Conservation (phyloP, 1,140 invertebrate species). For the Augochlora pura region DNA sequence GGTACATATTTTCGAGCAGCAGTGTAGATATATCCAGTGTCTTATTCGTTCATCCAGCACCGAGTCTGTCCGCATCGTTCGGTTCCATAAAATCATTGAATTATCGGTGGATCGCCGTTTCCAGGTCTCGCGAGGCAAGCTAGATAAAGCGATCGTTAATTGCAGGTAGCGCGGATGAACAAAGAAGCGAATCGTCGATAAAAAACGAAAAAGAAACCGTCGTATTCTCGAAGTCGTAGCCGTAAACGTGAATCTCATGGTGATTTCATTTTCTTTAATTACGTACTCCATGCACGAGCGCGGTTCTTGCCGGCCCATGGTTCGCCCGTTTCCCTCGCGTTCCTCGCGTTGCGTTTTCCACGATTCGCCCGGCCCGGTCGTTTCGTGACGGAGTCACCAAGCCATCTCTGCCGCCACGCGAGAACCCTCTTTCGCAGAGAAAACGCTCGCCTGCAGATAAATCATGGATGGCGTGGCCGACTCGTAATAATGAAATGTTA, state of each 20-base stretch:
- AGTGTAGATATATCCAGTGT: too few relatives aligned
- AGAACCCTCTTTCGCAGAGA: constrained; percentile 19
- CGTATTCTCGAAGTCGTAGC: background rate
- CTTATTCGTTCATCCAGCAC: too few relatives aligned
- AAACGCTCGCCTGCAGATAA: constrained; percentile 36
- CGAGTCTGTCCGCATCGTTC: too few relatives aligned
- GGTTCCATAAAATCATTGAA: too few relatives aligned
- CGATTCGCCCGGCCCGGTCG: too few relatives aligned
- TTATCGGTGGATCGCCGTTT: background rate
- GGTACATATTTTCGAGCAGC: too few relatives aligned
- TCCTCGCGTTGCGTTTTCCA: background rate
- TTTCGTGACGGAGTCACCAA: too few relatives aligned
- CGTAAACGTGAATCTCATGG: constrained; percentile 10
- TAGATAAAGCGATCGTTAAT: background rate
- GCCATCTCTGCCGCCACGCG: background rate
- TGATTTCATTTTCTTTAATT: constrained; percentile 25
- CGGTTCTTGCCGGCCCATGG: background rate
- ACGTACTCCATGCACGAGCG: constrained; percentile 1
- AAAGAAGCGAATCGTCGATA: too few relatives aligned
- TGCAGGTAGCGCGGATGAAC: background rate
- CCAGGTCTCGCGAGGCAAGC: background rate
- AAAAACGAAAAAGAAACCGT: background rate
- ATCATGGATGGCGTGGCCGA: constrained; percentile 31
- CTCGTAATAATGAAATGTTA: constrained; percentile 47
- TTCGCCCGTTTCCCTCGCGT: background rate